These are phyloP conservation scores for Hystrix cristata DNA, from an alignment of 2,113 vertebrate genomes.

Conservation along the genomic window DNA sequence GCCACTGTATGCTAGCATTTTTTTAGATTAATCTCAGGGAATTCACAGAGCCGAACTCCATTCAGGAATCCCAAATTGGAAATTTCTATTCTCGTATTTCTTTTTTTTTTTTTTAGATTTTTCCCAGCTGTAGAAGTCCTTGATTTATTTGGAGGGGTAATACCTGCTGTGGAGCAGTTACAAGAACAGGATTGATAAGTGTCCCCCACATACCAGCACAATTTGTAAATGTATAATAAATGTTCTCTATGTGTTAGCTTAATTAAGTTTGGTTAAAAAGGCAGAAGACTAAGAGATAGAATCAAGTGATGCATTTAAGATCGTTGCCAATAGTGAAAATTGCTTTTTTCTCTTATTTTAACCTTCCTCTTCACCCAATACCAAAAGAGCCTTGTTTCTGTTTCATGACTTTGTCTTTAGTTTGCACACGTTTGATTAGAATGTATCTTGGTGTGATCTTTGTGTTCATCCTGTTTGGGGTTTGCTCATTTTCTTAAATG, in stretches of 20 bases:
- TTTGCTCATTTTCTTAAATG: neutral
- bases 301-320: neutral
- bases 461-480: neutral
- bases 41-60: conserved; percentile 15
- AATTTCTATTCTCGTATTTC: neutral
- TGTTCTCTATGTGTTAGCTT: neutral
- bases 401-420: conserved; percentile 33
- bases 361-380: neutral
- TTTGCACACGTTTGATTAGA: neutral
- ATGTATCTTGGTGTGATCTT: neutral
- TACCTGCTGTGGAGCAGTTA: neutral
- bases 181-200: neutral
- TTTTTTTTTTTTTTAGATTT: neutral
- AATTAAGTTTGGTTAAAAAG: neutral
- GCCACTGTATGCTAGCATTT: neutral
- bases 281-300: neutral
- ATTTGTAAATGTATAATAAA: neutral
- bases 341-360: conserved; percentile 4
- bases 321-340: neutral
- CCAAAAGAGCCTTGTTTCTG: conserved; percentile 3
- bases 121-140: neutral
- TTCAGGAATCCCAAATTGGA: neutral
- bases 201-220: neutral
- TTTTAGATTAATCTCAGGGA: conserved; percentile 63
- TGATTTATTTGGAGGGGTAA: neutral